phyloP scores from a whole-genome alignment of 2,797 vertebrate genomes.

The Etheostoma nigrum region DNA sequence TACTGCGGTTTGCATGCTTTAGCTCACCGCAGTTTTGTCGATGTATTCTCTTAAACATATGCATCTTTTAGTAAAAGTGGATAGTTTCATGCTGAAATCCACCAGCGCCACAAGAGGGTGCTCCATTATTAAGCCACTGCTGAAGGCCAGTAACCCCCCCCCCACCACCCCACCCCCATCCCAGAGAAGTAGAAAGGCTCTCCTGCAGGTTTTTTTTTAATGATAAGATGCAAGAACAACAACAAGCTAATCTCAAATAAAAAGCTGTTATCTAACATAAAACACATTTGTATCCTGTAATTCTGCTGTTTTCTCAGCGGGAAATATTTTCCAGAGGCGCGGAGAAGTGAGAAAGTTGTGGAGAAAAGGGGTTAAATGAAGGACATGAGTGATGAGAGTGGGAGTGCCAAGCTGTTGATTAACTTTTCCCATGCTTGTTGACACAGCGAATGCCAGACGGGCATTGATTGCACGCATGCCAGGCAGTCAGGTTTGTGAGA shows the following conservation, averaged over 20 bases:
- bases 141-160: background rate
- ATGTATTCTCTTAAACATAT: background rate
- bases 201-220: slow-evolving; percentile 27
- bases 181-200: slow-evolving; percentile 7
- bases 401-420: slow-evolving; percentile 64
- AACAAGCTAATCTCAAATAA: background rate
- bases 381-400: slow-evolving; percentile 9
- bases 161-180: slow-evolving; percentile 46
- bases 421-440: slow-evolving; percentile 79
- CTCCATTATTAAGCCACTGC: fast-evolving
- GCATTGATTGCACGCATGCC: slow-evolving; percentile 73
- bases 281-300: slow-evolving; percentile 1
- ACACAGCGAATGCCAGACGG: slow-evolving; percentile 67
- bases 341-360: background rate
- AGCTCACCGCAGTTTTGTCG: background rate
- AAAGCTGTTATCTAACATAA: background rate
- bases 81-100: background rate
- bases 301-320: background rate
- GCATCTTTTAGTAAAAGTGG: background rate
- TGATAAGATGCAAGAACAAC: slow-evolving; percentile 7
- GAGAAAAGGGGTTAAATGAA: background rate
- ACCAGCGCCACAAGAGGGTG: slow-evolving; percentile 38
- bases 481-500: slow-evolving; percentile 67
- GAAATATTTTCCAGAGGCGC: background rate
- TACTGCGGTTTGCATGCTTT: background rate